A percentile compares a stretch with the other conserved stretches of the same genome.
Conservation (phyloP, 1,140 invertebrate genomes). For the Gerris buenoi region DNA sequence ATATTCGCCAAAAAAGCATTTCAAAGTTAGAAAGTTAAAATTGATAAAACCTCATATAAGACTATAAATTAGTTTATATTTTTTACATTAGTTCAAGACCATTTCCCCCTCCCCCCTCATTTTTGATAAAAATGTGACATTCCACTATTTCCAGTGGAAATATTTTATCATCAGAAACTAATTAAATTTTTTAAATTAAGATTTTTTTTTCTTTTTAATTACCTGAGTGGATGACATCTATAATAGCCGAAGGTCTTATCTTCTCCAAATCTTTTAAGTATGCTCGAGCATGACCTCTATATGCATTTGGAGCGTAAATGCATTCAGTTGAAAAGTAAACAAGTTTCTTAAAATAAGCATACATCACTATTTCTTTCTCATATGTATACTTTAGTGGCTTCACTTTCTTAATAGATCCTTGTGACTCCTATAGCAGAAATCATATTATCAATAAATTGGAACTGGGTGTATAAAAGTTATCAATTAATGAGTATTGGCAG, state of each 20-base stretch:
- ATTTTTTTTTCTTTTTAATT: too few relatives aligned
- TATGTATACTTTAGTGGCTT: slow-evolving; percentile 98
- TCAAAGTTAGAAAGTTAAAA: too few relatives aligned
- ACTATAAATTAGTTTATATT: too few relatives aligned
- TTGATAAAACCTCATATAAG: too few relatives aligned
- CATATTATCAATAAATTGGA: too few relatives aligned
- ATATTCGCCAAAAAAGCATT: too few relatives aligned
- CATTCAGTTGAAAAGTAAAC: slow-evolving; percentile 99
- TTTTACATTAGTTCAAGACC: too few relatives aligned
- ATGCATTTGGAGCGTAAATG: slow-evolving; percentile 96
- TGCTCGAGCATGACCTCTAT: slow-evolving; percentile 80
- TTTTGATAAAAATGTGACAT: too few relatives aligned
- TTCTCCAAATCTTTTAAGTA: slow-evolving; percentile 93
- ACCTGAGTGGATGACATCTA: slow-evolving; percentile 96
- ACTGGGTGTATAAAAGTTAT: background rate
- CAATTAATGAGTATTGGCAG: slow-evolving; percentile 4
- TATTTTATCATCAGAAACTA: too few relatives aligned
- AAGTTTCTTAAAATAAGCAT: slow-evolving; percentile 92
- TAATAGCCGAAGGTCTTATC: slow-evolving; percentile 80
- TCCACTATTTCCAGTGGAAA: too few relatives aligned
- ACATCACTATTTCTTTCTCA: slow-evolving; percentile 99
- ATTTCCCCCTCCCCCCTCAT: too few relatives aligned
- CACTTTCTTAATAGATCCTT: slow-evolving; percentile 76
- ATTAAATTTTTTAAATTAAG: too few relatives aligned
- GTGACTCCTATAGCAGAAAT: slow-evolving; percentile 46